Evolutionary conservation across 37 sponge, comb jelly and placozoan genomes (phyloP), one percentile per base, ranked within the genome.

Genomic region (Corticium candelabrum): DNA sequence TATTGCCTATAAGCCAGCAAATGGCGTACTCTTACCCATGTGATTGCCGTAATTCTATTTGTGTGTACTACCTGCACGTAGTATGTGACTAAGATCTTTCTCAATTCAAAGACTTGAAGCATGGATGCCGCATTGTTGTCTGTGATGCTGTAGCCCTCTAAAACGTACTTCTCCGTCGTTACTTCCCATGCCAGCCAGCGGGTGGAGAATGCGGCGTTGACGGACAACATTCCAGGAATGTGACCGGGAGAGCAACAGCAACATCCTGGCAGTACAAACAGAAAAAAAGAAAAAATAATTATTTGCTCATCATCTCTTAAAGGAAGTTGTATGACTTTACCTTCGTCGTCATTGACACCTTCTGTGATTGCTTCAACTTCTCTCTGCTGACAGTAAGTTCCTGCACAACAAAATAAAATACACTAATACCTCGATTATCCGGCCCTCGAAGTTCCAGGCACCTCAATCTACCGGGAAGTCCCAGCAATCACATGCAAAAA

Each of bases 101-200:
- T 68, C 37, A 85, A 86, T 31, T 89, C 97, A 77, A 84, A 85
- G 36, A 92, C 76, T 40, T 89, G 88, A 69, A 96, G 92, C 40
- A 92, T 91, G 40, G 84, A 81, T 68, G 87, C 80, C 33, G 92
- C 93, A 33, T 86, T 83, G 75, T 96, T 96, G 79, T 96, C 93
- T 11, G 87, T 81, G 78, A 92, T 96, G 79, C 85, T 80, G 78
- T 96, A 96, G 29, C 97, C 97, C 32, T 90, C 87, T 15, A 91
- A 84, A 11, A 93, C 84, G 83, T 92, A 96, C 72, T 78, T 87
- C 41, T 88, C 84, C 35, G 89, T 90, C 78, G 90, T 82, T 68
- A 95, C 90, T 86, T 96, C 93, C 97, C 97, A 96, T 33, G 93
- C 90, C 68, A 86, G 69, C 97, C 97, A 96, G 34, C 97, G 82